Evolutionary conservation across 2,888 invertebrate genomes (phyloP).

Genomic region (Tetheella fluctuosa): DNA sequence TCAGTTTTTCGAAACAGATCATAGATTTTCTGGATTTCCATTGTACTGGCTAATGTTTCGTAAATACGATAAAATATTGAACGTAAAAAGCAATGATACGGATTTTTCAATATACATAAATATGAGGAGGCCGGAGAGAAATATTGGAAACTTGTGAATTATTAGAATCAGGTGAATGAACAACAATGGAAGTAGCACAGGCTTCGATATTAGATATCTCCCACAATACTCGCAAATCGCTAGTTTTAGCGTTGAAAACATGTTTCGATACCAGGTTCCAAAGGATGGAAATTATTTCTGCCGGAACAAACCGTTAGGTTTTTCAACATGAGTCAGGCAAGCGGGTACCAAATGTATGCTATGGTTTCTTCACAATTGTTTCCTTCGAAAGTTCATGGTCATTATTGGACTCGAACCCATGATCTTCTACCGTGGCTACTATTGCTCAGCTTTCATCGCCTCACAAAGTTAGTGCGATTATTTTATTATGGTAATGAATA

Average conservation of each 20-base stretch:
- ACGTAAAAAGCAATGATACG: constrained; percentile 8
- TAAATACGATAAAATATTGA: constrained; percentile 5
- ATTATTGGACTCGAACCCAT: too few species aligned
- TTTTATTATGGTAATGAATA: background rate
- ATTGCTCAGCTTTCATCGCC: too few species aligned
- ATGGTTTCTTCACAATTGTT: too few species aligned
- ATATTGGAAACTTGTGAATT: constrained; percentile 39
- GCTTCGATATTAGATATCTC: constrained; percentile 6
- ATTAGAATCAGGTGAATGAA: constrained; percentile 37
- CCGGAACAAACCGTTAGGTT: too few species aligned
- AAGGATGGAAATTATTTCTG: too few species aligned
- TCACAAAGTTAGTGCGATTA: background rate
- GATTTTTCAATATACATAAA: constrained; percentile 9
- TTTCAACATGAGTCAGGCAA: too few species aligned
- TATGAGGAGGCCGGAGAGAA: constrained; percentile 16
- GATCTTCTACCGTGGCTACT: too few species aligned
- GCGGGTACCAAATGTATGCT: too few species aligned
- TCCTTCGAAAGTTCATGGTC: too few species aligned
- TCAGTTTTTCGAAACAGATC: background rate
- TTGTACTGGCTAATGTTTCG: background rate
- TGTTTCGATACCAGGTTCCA: background rate
- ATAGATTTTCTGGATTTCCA: background rate
- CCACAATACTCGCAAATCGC: constrained; percentile 4
- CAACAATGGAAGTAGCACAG: constrained; percentile 34
- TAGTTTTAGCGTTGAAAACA: background rate